A percentile compares a stretch with the other conserved stretches of the same genome.
phyloP scores from a whole-genome alignment of 1,140 invertebrate genomes.

The Neoseiulus cucumeris region DNA sequence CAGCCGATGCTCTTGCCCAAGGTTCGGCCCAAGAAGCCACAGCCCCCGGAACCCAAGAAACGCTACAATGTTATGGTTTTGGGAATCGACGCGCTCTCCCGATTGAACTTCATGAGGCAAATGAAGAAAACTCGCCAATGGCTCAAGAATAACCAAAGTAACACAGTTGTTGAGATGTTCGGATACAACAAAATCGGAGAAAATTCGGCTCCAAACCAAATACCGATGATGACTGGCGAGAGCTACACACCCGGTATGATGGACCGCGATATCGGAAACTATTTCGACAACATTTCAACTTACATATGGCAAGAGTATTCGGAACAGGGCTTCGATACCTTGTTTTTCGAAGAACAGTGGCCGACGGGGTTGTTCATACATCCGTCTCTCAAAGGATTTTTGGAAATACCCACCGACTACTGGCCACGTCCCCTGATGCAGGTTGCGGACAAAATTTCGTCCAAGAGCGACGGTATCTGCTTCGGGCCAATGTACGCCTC shows the following conservation, averaged over 20 bases:
- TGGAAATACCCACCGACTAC: not conserved
- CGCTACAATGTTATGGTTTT: constrained; percentile 29
- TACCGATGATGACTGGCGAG: constrained; percentile 26
- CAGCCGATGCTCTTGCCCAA: not conserved
- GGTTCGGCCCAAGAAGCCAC: not conserved
- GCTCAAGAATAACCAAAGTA: constrained; percentile 25
- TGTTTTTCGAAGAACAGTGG: constrained; percentile 6
- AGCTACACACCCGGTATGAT: constrained; percentile 1
- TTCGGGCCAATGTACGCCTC: not conserved
- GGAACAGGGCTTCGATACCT: not conserved
- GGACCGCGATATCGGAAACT: not conserved
- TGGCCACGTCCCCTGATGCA: not conserved
- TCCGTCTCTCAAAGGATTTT: not conserved
- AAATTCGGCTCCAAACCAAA: constrained; percentile 31
- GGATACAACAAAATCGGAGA: constrained; percentile 31
- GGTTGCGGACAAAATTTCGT: not conserved
- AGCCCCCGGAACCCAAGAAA: not conserved
- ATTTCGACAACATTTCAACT: not conserved
- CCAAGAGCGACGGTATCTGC: not conserved
- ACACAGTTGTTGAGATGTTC: constrained; percentile 23
- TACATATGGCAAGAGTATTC: not conserved
- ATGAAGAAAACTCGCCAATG: constrained; percentile 32
- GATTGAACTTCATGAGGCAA: constrained; percentile 36
- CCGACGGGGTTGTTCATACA: not conserved
- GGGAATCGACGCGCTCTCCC: constrained; percentile 37